Evolutionary conservation across 2,888 invertebrate species (phyloP), one percentile per base, ranked within the genome.

Genomic region (Cerastis leucographa): DNA sequence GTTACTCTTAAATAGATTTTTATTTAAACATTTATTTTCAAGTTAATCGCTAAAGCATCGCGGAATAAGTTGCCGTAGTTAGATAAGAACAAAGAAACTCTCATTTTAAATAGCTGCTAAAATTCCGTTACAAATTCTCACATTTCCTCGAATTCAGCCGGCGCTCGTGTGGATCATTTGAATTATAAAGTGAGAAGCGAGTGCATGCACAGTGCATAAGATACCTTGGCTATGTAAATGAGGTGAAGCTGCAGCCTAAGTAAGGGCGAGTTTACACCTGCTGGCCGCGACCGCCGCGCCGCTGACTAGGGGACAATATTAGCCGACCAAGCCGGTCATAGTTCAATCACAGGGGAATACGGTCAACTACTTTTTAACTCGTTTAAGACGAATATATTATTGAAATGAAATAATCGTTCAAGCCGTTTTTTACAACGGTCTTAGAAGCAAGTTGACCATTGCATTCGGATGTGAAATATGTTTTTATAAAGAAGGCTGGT

Each of bases 91-190:
- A 87, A 83, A 87, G 81, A 84, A 78, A 79, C 77, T 87, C 75
- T 81, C 75, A 74, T 35, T 83, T 85, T 78, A 87, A 86, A 86
- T 85, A 84, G 80, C 84, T 82, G 78, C 89, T 91, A 92, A 93
- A 94, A 93, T 92, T 92, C 95, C 96, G 96, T 96, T 96, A 96
- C 91, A 93, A 94, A 93, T 96, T 96, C 96, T 94, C 96, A 96
- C 96, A 95, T 95, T 95, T 94, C 92, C 94, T 92, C 89, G 90
- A 92, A 93, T 92, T 91, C 92, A 92, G 90, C 90, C 89, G 91
- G 79, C 90, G 89, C 91, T 92, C 90, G 90, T 90, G 91, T 89
- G 93, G 92, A 94, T 94, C 92, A 96, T 96, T 95, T 96, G 94
- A 96, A 96, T 96, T 95, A 96, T 96, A 95, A 96, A 96, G 96